Base-by-base conservation (phyloP, 2,113 vertebrate species). In the Himantopus leucocephalus region DNA sequence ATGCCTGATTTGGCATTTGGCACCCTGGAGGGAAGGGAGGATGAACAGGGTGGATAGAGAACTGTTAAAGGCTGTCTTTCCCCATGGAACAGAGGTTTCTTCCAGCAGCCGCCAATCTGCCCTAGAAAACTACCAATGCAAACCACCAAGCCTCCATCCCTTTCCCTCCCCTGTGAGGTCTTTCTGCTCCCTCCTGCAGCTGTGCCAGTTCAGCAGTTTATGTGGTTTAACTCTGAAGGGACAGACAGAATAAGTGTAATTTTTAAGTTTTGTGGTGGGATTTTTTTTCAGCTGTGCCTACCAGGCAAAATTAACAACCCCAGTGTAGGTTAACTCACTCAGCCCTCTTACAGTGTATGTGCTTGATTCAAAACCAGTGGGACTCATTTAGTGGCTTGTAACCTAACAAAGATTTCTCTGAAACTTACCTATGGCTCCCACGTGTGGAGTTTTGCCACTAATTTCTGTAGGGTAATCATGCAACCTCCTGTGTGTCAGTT, bases 251-350 rank as follows among this genome's bases (percentile, higher is more conserved):
- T 59, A 85, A 35, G 13, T 45, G 9, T 60, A 58, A 56, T 66
- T 90, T 82, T 92, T 85, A 53, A 58, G 20, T 50, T 93, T 90
- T 70, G 64, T 60, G 34, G 48, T 29, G 17, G 29, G 14, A 16
- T 50, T 48, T 92, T 70, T 47, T 89, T 76, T 45, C 32, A 53
- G 9, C 30, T 92, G 45, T 94, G 32, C 67, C 85, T 90, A 50
- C 45, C 30, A 80, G 83, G 82, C 41, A 91, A 91, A 95, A 88
- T 84, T 95, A 96, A 82, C 58, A 80, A n/a, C n/a, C 37, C 13
- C 30, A 71, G 83, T 47, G 32, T 74, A 84, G 22, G 24, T 85
- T 90, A 85, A 58, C 56, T 91, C 39, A 3, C 1, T 68, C 75
- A 35, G 43, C 39, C 67, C 63, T 67, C 47, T 71, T 86, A 53